Base-by-base conservation (phyloP, 1,140 invertebrate species). In the Aphaenogaster ashmeadi region DNA sequence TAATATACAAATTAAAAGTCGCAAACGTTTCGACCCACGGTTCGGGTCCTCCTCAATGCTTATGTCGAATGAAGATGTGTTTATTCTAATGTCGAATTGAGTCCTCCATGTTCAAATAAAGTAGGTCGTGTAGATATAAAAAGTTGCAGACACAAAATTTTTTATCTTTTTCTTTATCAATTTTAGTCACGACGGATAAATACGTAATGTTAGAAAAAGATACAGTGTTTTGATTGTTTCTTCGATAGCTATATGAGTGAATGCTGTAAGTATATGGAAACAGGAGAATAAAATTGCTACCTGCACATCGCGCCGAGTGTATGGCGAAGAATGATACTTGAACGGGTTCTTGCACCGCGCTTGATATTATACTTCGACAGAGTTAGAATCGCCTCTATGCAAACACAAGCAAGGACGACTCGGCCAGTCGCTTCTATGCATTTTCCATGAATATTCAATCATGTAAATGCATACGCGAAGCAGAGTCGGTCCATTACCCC, bases 391-490 rank as follows among this genome's bases (percentile, higher is more conserved):
- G 80, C n/a, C 27, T 75, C 69, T 38, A 33, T 67, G 33, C 69
- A 74, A 84, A 84, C 80, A 52, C 41, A 83, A 41, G 54, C 54
- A 84, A 84, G 69, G 80, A 84, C 69, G 69, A 84, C 69, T 50
- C 54, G 52, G 27, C 78, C 38, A 44, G 62, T 54, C 64, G 50
- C n/a, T 71, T 75, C 80, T 50, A 50, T 74, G 56, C 69, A 74
- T 75, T 75, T 84, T 75, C 80, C 80, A 84, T 84, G 80, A 84
- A 84, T 84, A 84, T 84, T 84, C 80, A 84, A 75, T 84, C 80
- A 84, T 84, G 80, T 74, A 84, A 84, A 84, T 84, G 69, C 78
- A 67, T 67, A 80, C 62, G 78, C 54, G 69, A 52, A 33, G 64
- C 47, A 41, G 41, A 84, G 56, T 72, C 50, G 52, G 67, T 75